Evolutionary conservation across 1,140 invertebrate genomes (phyloP), one percentile per base, ranked within the genome.

Genomic region (Panagrolaimus sp.): DNA sequence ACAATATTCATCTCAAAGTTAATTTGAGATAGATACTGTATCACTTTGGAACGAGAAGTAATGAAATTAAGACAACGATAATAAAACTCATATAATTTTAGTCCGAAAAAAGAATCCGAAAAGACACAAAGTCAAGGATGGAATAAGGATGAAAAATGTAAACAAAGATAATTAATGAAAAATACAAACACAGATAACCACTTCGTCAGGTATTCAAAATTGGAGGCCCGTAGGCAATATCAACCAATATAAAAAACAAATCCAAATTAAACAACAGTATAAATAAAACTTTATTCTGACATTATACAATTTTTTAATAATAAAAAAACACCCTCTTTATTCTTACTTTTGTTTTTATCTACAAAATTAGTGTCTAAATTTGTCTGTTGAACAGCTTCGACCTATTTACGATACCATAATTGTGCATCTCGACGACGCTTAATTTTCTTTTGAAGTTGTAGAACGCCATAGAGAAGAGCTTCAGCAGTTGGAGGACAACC

Each of bases 401-500:
- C 15, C 65, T 72, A 94, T 81, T 91, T 91, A 79, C 93, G 89
- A 84, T 94, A 95, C 93, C 93, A 96, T 80, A 90, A 87, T 85
- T 96, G 92, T 24, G 90, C 72, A 3, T 87, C 87, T 80, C 89
- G 88, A 88, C 90, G 91, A 52, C 91, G 87, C 83, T 97, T 98
- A 1, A 97, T 89, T 85, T 98, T 98, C 85, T 94, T 96, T 83
- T 98, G 94, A 43, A 98, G 84, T 83, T 96, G 92, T 43, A 98
- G 85, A 43, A 98, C 85, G 71, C 93, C 94, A 84, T 98, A 98
- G 73, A 98, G 85, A 6, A 98, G 85, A 55, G 95, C 95, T 87
- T 98, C 95, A 48, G 95, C 94, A 1, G 94, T 94, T 62, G 95
- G 95, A 68, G 95, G 96, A 87, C 96, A 98, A 67, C 88, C 88